phyloP scores from a whole-genome alignment of 1,140 invertebrate species.

The Kradibia gibbosae region DNA sequence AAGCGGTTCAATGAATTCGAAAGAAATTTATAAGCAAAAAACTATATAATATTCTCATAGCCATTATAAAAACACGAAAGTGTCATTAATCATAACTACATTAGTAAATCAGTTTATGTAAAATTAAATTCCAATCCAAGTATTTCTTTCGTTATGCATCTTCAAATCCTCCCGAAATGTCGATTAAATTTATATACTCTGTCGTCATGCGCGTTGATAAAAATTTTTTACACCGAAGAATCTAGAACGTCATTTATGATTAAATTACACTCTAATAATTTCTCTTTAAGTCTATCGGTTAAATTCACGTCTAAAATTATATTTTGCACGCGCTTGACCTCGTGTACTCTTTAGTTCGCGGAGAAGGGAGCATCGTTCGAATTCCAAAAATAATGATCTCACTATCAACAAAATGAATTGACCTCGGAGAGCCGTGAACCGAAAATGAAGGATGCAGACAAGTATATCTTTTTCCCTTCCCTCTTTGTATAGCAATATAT shows the following conservation, averaged over 20 bases:
- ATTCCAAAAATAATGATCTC: conserved; percentile 49
- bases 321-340: not conserved
- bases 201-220: not conserved
- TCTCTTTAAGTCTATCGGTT: conserved; percentile 25
- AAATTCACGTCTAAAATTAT: conserved; percentile 47
- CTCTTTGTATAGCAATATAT: not conserved
- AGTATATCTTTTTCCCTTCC: not conserved
- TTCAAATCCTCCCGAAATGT: not conserved
- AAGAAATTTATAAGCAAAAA: not conserved
- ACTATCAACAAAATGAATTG: conserved; percentile 36
- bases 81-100: not conserved
- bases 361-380: conserved; percentile 33
- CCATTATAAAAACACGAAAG: no score
- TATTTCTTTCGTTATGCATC: not conserved
- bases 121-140: not conserved
- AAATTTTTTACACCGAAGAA: conserved; percentile 36
- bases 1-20: no score
- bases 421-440: conserved; percentile 30
- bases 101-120: not conserved
- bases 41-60: not conserved
- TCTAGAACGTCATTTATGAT: conserved; percentile 38
- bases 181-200: conserved; percentile 14
- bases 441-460: not conserved
- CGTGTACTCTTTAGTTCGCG: not conserved
- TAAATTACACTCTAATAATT: conserved; percentile 50